These are phyloP conservation scores for Anniella stebbinsi DNA, from an alignment of 2,797 vertebrate species.

Conservation along the genomic window DNA sequence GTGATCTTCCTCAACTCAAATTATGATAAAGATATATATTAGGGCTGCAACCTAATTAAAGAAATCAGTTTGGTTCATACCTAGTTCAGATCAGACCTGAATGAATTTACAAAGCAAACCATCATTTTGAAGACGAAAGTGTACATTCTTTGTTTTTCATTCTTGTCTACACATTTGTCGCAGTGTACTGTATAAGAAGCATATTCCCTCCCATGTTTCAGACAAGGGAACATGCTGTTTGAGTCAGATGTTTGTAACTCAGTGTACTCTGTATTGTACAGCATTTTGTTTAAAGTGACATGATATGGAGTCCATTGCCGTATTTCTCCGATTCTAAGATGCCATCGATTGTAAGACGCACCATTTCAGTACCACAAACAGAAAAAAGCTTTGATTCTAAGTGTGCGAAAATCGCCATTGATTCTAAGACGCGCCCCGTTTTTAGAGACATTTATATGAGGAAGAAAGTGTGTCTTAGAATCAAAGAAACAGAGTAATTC, in stretches of 20 bases:
- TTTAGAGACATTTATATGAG: no score
- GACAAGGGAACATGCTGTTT: no score
- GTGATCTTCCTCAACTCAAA: neutral
- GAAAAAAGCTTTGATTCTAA: no score
- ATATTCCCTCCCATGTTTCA: neutral
- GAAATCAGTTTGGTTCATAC: neutral
- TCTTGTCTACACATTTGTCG: neutral
- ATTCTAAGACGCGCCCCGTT: no score
- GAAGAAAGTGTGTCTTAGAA: no score
- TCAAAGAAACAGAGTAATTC: no score
- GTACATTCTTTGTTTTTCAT: neutral
- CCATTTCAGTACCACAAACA: no score
- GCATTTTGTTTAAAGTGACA: neutral
- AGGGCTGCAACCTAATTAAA: neutral
- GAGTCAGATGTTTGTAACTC: neutral
- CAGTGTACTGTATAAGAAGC: neutral
- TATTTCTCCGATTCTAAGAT: no score
- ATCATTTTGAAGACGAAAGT: neutral
- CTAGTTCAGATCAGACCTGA: neutral
- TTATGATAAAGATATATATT: neutral
- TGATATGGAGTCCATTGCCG: neutral
- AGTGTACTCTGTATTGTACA: neutral
- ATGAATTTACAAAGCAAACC: neutral
- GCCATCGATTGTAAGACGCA: no score
- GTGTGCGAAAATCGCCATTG: no score